Evolutionary conservation across 2,797 vertebrate genomes (phyloP), one percentile per base, ranked within the genome.

Genomic region (Pristis pectinata): DNA sequence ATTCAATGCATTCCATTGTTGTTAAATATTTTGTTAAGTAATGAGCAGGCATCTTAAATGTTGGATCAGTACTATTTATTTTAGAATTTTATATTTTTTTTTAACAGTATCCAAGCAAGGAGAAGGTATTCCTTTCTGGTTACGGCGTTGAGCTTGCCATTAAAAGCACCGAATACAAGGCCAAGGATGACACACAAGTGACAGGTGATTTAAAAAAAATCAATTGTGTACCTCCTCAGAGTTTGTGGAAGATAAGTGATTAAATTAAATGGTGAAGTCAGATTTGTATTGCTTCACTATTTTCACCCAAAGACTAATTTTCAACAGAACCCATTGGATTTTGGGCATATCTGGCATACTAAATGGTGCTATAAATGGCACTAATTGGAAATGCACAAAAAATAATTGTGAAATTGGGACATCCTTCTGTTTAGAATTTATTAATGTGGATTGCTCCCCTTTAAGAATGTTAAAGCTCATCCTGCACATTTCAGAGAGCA

Each of bases 151-250:
- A 99, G 95, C 96, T 99, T 96, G 99, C 98, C 95, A 99, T 99
- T 96, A 99, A 99, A 97, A 99, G 97, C 97, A 99, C 99, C 95
- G 99, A 99, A 96, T 99, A 99, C 96, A 99, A 99, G 96, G 99
- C 98, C 94, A 99, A 99, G 97, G 99, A 99, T 87, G 99, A 99
- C 97, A 99, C 99, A 64, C 99, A 99, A 97, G 99, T 99, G 96
- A 98, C 99, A 98, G 98, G 99, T 99, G 97, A 97, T 96, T 95
- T 94, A 95, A 94, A 74, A 59, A 37, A 61, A 96, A 95, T 82
- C 95, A 94, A 91, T 80, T 94, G 24, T 61, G 77, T 56, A 44
- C 64, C 0, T 2, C 64, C 41, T 72, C 64, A 44, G 64, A 64
- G 67, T 83, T 80, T 5, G 10, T n/a, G 34, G 0, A 61, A n/a